Percentiles rank a stretch among this genome's conserved stretches.
Evolutionary conservation across 2,888 invertebrate genomes (phyloP).

Genomic region (Watsonalla binaria): DNA sequence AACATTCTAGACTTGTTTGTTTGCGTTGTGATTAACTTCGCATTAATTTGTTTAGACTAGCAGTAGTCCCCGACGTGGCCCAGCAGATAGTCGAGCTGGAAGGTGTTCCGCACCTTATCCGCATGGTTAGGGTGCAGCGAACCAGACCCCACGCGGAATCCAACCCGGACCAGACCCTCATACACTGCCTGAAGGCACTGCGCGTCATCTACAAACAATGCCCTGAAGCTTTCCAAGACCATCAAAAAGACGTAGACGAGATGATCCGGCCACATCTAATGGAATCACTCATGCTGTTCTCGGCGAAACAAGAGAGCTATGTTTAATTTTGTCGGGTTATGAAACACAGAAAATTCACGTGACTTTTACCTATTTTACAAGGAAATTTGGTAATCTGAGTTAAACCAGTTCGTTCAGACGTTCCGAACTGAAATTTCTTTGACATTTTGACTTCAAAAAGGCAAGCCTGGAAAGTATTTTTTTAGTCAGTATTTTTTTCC

Average conservation of each 20-base stretch:
- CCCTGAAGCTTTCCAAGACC: constrained; percentile 55
- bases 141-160: constrained; percentile 50
- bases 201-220: constrained; percentile 69
- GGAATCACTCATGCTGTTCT: constrained; percentile 88
- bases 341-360: not conserved
- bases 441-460: too few species aligned
- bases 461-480: too few species aligned
- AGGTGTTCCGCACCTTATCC: constrained; percentile 81
- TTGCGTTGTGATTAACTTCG: too few species aligned
- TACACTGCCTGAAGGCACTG: constrained; percentile 66
- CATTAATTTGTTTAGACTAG: constrained; percentile 70
- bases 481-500: too few species aligned
- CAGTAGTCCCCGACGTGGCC: constrained; percentile 83
- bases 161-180: constrained; percentile 67
- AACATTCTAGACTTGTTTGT: too few species aligned
- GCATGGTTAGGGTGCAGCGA: constrained; percentile 81
- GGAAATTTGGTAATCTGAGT: too few species aligned
- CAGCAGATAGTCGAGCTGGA: constrained; percentile 84
- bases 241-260: constrained; percentile 82
- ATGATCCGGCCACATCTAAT: constrained; percentile 86
- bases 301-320: constrained; percentile 88
- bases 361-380: too few species aligned
- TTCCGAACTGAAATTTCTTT: too few species aligned
- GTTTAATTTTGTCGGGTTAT: constrained; percentile 65
- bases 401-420: too few species aligned